phyloP scores from a whole-genome alignment of 2,888 invertebrate species.

The Rhaphigaster nebulosa region DNA sequence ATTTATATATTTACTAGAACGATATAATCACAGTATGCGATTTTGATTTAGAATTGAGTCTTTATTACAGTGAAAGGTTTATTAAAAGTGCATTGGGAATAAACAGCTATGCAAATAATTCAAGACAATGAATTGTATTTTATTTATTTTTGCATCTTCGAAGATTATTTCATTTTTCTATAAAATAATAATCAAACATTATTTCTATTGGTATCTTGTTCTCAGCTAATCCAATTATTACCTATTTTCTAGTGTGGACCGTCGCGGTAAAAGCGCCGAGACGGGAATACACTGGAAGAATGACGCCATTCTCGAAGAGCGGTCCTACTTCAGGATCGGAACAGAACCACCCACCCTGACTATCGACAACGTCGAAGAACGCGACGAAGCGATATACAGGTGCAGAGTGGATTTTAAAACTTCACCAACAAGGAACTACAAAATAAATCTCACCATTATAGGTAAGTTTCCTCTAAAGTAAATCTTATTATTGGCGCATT shows the following conservation, averaged over 20 bases:
- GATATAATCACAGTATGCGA: no score
- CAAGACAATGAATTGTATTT: no score
- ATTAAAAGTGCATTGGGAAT: no score
- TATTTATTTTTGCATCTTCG: no score
- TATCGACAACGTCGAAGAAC: constrained; percentile 75
- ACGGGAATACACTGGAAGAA: constrained; percentile 81
- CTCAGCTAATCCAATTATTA: background rate
- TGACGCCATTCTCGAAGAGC: constrained; percentile 74
- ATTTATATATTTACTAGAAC: no score
- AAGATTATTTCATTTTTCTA: no score
- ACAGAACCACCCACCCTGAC: constrained; percentile 79
- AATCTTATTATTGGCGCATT: background rate
- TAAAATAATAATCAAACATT: background rate
- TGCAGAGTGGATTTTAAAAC: constrained; percentile 86
- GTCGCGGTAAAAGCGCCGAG: constrained; percentile 73
- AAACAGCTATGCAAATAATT: no score
- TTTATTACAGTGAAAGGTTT: no score
- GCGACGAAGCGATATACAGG: constrained; percentile 83
- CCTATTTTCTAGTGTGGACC: constrained; percentile 77
- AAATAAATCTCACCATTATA: constrained; percentile 80
- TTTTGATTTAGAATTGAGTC: no score
- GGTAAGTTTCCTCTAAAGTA: constrained; percentile 72
- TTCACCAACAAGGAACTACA: constrained; percentile 83
- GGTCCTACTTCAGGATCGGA: constrained; percentile 79
- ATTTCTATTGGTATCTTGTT: background rate